phyloP scores from a whole-genome alignment of 2,113 vertebrate species.

The Cololabis saira region DNA sequence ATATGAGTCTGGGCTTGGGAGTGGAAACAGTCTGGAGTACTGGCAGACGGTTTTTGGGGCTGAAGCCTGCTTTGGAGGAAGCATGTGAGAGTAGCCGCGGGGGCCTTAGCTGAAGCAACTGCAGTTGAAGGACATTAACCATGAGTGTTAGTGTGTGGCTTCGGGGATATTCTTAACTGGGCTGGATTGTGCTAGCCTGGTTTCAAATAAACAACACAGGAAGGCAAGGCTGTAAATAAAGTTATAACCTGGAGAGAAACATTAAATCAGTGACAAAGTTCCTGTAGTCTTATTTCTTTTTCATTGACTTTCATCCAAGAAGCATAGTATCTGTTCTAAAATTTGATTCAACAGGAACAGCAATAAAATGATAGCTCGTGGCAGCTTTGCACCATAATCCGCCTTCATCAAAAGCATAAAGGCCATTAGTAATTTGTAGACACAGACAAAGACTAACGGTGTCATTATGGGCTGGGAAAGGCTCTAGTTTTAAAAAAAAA shows the following conservation, averaged over 20 bases:
- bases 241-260: constrained; percentile 36
- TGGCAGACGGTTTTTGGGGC: constrained; percentile 61
- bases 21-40: constrained; percentile 53
- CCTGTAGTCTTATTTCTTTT: neutral
- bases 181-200: constrained; percentile 28
- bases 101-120: constrained; percentile 60
- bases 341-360: constrained; percentile 10
- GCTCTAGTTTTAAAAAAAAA: constrained; percentile 79
- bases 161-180: constrained; percentile 48
- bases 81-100: constrained; percentile 61
- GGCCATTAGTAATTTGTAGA: constrained; percentile 60
- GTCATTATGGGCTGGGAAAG: constrained; percentile 71
- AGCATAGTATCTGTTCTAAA: constrained; percentile 4
- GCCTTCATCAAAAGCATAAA: constrained; percentile 25
- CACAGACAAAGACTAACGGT: constrained; percentile 76
- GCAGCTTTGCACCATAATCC: constrained; percentile 44
- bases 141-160: constrained; percentile 68
- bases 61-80: constrained; percentile 48
- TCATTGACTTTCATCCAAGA: constrained; percentile 33
- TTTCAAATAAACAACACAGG: constrained; percentile 76
- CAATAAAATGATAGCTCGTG: neutral
- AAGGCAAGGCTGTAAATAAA: constrained; percentile 71
- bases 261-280: neutral
- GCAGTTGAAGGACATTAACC: constrained; percentile 78
- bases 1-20: constrained; percentile 52